Percentiles rank a stretch among this genome's conserved stretches.
These are phyloP conservation scores for Propithecus coquereli DNA, from an alignment of 2,113 vertebrate genomes.

Conservation along the genomic window DNA sequence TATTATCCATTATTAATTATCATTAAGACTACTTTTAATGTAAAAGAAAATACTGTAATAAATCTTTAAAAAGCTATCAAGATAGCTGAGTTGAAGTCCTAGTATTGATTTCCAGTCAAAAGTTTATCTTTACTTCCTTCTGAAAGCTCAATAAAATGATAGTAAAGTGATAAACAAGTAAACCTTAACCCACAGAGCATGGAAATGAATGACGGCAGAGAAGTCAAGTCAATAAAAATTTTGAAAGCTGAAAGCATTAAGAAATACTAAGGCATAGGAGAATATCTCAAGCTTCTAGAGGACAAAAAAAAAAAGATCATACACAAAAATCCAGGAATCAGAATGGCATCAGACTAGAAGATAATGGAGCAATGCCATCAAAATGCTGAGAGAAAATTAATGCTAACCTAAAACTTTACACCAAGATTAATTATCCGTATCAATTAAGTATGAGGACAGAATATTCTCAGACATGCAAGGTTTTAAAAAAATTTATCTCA, in stretches of 20 bases:
- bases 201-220: not conserved
- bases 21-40: conserved; percentile 32
- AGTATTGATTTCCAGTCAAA: conserved; percentile 41
- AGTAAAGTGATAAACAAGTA: not conserved
- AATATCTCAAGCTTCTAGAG: not conserved
- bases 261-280: not conserved
- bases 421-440: not conserved
- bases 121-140: not conserved
- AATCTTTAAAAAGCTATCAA: conserved; percentile 42
- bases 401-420: conserved; percentile 8
- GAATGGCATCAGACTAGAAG: not conserved
- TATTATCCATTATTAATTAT: conserved; percentile 43
- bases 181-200: not conserved
- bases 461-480: not conserved
- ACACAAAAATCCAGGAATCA: not conserved
- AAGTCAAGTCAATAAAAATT: not conserved
- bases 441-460: not conserved
- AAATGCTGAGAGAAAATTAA: not conserved
- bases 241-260: not conserved
- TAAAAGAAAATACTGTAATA: conserved; percentile 49
- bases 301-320: not conserved
- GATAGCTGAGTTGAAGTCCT: not conserved
- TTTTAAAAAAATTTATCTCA: not conserved
- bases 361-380: not conserved
- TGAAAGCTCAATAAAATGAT: not conserved